Conservation (phyloP, 2,888 invertebrate genomes). For the Brachycybe producta region DNA sequence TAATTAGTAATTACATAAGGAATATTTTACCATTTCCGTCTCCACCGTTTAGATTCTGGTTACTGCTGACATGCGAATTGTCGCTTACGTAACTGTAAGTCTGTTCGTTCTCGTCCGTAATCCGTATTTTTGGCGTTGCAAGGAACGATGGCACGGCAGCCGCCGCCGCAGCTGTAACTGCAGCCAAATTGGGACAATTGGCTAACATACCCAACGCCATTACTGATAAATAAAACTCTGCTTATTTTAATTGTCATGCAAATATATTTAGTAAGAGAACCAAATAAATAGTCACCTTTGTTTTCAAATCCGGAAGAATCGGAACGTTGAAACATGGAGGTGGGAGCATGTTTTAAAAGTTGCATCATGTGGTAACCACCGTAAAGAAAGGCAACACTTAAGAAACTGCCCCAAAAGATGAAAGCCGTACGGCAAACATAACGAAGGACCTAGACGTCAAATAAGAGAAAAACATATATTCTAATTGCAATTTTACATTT, state of each 20-base stretch:
- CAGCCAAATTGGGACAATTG: constrained; percentile 43
- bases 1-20: too few relatives aligned
- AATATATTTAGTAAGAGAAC: neutral
- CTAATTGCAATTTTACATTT: neutral
- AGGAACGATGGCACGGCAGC: constrained; percentile 42
- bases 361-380: constrained; percentile 41
- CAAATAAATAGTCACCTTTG: constrained; percentile 19
- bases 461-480: neutral
- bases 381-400: constrained; percentile 43
- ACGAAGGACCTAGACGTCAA: constrained; percentile 32
- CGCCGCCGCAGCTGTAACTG: constrained; percentile 34
- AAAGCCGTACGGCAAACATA: constrained; percentile 42
- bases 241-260: neutral
- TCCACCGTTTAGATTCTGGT: constrained; percentile 7
- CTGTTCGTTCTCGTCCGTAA: constrained; percentile 37
- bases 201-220: constrained; percentile 42
- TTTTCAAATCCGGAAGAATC: constrained; percentile 22
- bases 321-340: constrained; percentile 23
- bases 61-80: constrained; percentile 19
- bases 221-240: constrained; percentile 29
- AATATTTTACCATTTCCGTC: constrained; percentile 2
- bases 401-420: constrained; percentile 41
- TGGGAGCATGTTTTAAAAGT: constrained; percentile 36
- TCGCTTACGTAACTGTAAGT: constrained; percentile 33
- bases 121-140: constrained; percentile 36